phyloP scores from a whole-genome alignment of 2,888 invertebrate genomes.

The Ectropis crepuscularia region DNA sequence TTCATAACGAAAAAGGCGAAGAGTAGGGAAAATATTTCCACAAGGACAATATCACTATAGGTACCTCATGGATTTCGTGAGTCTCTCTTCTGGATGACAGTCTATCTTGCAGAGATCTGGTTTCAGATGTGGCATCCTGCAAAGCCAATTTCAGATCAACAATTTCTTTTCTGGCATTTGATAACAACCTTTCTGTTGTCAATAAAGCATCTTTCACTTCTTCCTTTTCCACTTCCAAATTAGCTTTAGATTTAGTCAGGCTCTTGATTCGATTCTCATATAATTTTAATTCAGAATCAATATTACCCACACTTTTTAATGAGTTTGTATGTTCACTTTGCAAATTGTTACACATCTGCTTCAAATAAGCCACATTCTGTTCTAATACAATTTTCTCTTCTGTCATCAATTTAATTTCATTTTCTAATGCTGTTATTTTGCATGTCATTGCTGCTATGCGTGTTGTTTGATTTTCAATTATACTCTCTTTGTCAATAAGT shows the following conservation, averaged over 20 bases:
- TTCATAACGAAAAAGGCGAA: no score
- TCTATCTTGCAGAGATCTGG: slow-evolving; percentile 81
- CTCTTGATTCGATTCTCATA: slow-evolving; percentile 78
- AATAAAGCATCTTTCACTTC: slow-evolving; percentile 84
- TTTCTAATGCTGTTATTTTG: slow-evolving; percentile 71
- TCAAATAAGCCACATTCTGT: slow-evolving; percentile 73
- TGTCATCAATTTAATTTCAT: slow-evolving; percentile 73
- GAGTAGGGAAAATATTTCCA: no score
- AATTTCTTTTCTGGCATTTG: slow-evolving; percentile 88
- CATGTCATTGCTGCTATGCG: slow-evolving; percentile 69
- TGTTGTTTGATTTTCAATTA: slow-evolving; percentile 70
- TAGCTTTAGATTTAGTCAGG: slow-evolving; percentile 83
- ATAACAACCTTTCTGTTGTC: slow-evolving; percentile 86
- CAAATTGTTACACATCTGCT: slow-evolving; percentile 74
- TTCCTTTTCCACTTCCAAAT: slow-evolving; percentile 87
- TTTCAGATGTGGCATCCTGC: slow-evolving; percentile 87
- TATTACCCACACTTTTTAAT: slow-evolving; percentile 56
- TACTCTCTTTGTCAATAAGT: slow-evolving; percentile 76
- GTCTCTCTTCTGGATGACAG: slow-evolving; percentile 58
- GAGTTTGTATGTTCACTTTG: slow-evolving; percentile 61
- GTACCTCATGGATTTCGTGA: slow-evolving; percentile 64
- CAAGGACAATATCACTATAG: not conserved
- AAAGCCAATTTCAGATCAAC: slow-evolving; percentile 86
- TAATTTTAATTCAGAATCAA: slow-evolving; percentile 73
- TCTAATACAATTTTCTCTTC: slow-evolving; percentile 75